phyloP scores from a whole-genome alignment of 37 sponge, comb jelly and placozoan genomes.

The Dysidea cf. avara region DNA sequence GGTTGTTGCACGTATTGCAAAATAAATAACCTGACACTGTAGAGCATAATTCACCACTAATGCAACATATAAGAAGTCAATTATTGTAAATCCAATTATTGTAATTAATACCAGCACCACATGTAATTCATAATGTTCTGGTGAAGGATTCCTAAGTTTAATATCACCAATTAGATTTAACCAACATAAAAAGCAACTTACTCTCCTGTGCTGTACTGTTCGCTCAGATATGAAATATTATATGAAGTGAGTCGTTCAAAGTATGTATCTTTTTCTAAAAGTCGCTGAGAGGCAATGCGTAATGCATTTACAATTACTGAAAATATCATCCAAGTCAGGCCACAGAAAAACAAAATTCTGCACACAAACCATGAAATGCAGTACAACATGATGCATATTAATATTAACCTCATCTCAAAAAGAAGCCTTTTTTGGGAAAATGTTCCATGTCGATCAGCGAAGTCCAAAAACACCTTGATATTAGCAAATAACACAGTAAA shows the following conservation, averaged over 20 bases:
- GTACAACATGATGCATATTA: background rate
- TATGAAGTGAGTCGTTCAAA: conserved; percentile 43
- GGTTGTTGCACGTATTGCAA: conserved; percentile 47
- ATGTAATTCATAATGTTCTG: too few species aligned
- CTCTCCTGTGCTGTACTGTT: too few species aligned
- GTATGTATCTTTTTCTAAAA: conserved; percentile 19
- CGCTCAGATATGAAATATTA: too few species aligned
- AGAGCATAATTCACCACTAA: conserved; percentile 77
- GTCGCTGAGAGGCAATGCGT: conserved; percentile 39
- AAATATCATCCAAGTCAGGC: conserved; percentile 48
- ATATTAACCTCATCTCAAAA: conserved; percentile 32
- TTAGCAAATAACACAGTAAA: too few species aligned
- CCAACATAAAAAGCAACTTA: too few species aligned
- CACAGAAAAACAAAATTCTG: conserved; percentile 47
- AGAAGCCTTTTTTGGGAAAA: conserved; percentile 61
- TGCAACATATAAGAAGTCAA: conserved; percentile 75
- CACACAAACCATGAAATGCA: too few species aligned
- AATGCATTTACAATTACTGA: conserved; percentile 47
- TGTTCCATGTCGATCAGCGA: conserved; percentile 23
- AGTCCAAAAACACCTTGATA: conserved; percentile 75
- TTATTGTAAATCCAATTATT: conserved; percentile 54
- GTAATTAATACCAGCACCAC: conserved; percentile 37
- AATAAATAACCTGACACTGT: conserved; percentile 81
- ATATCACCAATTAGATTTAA: too few species aligned
- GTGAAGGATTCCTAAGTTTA: too few species aligned